Evolutionary conservation across 2,113 vertebrate genomes (phyloP), one percentile per base, ranked within the genome.

Genomic region (Bubo bubo): DNA sequence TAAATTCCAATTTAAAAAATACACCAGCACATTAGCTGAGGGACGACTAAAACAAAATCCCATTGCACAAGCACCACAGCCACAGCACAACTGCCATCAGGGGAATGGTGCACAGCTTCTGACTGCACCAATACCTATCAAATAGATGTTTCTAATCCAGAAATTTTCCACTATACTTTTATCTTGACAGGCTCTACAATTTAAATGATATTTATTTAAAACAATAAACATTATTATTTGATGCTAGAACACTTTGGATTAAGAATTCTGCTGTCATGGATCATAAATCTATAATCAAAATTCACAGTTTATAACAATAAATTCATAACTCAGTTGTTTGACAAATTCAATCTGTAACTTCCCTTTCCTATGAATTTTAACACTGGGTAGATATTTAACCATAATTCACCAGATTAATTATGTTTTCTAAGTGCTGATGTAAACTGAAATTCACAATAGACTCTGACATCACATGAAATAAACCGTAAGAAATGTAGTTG

Each of bases 31-130:
- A 3, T 71, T 73, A 93, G 56, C 70, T 49, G 58, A 47, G 16
- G 73, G 30, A 84, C 87, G 52, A 89, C 60, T 34, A 49, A 81
- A 90, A 43, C 47, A 73, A 74, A 71, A 71, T 27, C 5, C 35
- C 60, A 52, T 1, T 30, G 55, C 55, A 55, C 35, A n/a, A 80
- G 26, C 55, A 62, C 12, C 4, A 14, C 2, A 47, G 66, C 24
- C 70, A 45, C 0, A 0, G 74, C 64, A 79, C 75, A 79, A 16
- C 2, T 1, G 8, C 35, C 63, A 49, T 5, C 4, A 7, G 14
- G 12, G 59, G 76, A 30, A 81, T 11, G 8, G 32, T 3, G 1
- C 6, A 0, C 10, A 72, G 56, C 70, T 94, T 81, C 86, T 79
- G 43, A 64, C 13, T 49, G 50, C 20, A 58, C 52, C 28, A 49